Percentiles rank a stretch among this genome's conserved stretches.
Evolutionary conservation across 2,113 vertebrate species (phyloP).

Genomic region (Pluvialis apricaria): DNA sequence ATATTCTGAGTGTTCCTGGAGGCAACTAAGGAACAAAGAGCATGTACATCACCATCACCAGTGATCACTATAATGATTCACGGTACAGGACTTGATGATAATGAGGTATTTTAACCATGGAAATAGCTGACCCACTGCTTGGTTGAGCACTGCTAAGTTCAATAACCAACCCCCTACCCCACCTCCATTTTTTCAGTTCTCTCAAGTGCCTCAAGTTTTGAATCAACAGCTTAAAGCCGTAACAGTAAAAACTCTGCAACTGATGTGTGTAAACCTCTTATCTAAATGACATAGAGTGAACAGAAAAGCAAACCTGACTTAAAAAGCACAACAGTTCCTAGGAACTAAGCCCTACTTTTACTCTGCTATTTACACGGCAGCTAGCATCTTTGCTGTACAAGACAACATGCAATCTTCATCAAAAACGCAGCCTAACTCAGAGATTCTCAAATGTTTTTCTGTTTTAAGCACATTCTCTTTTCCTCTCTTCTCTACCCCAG

Average conservation of each 20-base stretch:
- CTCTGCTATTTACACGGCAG: not conserved
- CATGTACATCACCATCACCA: not conserved
- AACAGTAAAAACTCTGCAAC: not conserved
- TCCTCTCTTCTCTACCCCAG: not conserved
- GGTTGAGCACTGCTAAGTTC: not conserved
- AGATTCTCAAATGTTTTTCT: not conserved
- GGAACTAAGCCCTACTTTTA: not conserved
- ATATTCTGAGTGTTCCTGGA: not conserved
- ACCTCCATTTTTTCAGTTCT: not conserved
- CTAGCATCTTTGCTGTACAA: not conserved
- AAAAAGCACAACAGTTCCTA: not conserved
- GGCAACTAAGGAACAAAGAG: not conserved
- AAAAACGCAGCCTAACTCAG: not conserved
- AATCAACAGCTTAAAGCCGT: not conserved
- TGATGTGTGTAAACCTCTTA: not conserved
- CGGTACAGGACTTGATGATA: not conserved
- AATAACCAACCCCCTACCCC: not conserved
- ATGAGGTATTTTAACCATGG: not conserved
- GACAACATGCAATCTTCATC: rapidly evolving
- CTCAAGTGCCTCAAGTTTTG: not conserved
- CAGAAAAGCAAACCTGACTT: not conserved
- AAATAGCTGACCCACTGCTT: not conserved
- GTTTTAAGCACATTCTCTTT: not conserved
- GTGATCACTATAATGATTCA: not conserved
- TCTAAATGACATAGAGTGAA: not conserved